Base-by-base conservation (phyloP, 2,113 vertebrate genomes). In the Pseudopipra pipra region DNA sequence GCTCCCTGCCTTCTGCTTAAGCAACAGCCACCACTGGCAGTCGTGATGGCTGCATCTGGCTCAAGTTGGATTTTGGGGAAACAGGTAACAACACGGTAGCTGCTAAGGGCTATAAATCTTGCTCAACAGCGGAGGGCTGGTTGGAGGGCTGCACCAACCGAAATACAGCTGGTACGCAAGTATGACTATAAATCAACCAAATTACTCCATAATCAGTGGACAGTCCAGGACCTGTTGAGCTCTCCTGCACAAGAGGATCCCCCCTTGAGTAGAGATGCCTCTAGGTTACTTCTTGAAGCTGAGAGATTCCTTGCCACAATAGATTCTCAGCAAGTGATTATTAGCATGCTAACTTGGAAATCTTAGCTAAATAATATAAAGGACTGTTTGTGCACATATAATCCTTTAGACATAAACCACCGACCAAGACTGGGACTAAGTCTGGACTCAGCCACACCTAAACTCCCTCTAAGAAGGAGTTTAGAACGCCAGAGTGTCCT, bases 381-480 rank as follows among this genome's bases (percentile, higher is more conserved):
- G 39, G 15, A 46, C 23, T 88, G 37, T 73, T 44, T 51, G 59
- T 3, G 1, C 46, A n/a, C 0, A 0, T 14, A n/a, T 25, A 46
- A 46, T 41, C 16, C 61, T 41, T 61, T 24, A 61, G 46, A 61
- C 15, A 59, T 16, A 37, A 49, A 71, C 35, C 25, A 70, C 1
- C 35, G 41, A 83, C 25, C 31, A 90, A 43, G 15, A 30, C 35
- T 43, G 31, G 18, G 28, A 52, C 15, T 33, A 58, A 37, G 30
- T 54, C 47, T 43, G 22, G 35, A 49, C 22, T 6, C 25, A 62
- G 35, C 3, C 35, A 12, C 35, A 77, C 19, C 56, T 23, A 33
- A 70, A 49, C 21, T 16, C 9, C 9, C 14, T 43, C 63, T 43
- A 35, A 77, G 30, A 55, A 47, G n/a, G 18, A 41, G 8, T 12